Conservation (phyloP, 1,140 invertebrate species). For the Drosophila auraria region DNA sequence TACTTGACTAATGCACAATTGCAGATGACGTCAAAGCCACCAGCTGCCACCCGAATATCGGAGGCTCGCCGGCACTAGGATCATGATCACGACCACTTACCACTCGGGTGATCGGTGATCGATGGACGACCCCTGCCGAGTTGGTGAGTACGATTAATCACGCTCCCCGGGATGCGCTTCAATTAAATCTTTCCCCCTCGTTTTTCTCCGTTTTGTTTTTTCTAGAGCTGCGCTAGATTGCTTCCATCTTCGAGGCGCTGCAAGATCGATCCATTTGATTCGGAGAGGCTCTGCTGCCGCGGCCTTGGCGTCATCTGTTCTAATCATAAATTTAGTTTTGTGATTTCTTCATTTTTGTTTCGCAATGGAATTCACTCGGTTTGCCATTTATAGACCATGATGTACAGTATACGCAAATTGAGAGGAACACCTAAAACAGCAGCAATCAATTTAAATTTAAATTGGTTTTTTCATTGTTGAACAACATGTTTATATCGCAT, state of each 20-base stretch:
- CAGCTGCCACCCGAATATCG: constrained; percentile 35
- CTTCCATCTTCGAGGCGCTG: constrained; percentile 6
- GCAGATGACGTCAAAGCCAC: constrained; percentile 73
- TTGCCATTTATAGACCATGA: constrained; percentile 71
- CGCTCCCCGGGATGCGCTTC: constrained; percentile 22
- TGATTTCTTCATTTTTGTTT: constrained; percentile 57
- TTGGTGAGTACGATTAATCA: constrained; percentile 58
- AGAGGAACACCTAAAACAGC: constrained; percentile 32
- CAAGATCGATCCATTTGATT: constrained; percentile 25
- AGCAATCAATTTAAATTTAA: constrained; percentile 38
- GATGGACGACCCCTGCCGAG: constrained; percentile 34
- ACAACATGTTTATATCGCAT: constrained; percentile 54
- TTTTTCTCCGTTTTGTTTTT: constrained; percentile 36
- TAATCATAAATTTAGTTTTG: constrained; percentile 77
- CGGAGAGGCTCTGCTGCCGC: constrained; percentile 7
- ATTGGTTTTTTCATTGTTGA: constrained; percentile 66
- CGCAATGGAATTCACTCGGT: constrained; percentile 68
- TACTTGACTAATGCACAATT: constrained; percentile 23
- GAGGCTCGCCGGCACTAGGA: constrained; percentile 32
- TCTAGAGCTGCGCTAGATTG: constrained; percentile 43
- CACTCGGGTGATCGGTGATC: constrained; percentile 27
- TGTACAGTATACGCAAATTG: constrained; percentile 65
- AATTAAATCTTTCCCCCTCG: constrained; percentile 4
- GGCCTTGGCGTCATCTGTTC: constrained; percentile 70
- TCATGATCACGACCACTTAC: constrained; percentile 11